phyloP scores from a whole-genome alignment of 2,888 invertebrate species.

The Troides aeacus region DNA sequence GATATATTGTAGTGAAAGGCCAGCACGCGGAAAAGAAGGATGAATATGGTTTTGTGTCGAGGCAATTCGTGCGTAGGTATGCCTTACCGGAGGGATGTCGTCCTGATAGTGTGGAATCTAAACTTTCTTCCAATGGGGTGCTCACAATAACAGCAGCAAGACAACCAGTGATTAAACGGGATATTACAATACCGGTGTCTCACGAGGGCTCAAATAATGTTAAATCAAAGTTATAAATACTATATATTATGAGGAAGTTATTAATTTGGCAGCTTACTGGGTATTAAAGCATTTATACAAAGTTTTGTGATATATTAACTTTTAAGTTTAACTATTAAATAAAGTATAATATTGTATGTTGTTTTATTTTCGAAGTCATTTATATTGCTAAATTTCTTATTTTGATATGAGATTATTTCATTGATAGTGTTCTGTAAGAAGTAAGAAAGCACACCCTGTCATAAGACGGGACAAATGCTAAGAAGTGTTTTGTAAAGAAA shows the following conservation, averaged over 20 bases:
- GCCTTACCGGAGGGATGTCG: constrained; percentile 53
- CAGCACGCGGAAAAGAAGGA: constrained; percentile 63
- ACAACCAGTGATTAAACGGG: constrained; percentile 43
- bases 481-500: no score
- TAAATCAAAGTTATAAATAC: constrained; percentile 52
- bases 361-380: not conserved
- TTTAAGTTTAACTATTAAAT: constrained; percentile 2
- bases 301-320: constrained; percentile 9
- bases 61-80: constrained; percentile 56
- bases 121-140: constrained; percentile 52
- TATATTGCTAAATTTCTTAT: no score
- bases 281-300: not conserved
- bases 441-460: no score
- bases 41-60: constrained; percentile 54
- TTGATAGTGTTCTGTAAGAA: no score
- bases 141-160: constrained; percentile 51
- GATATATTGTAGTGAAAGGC: constrained; percentile 55
- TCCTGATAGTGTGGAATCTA: constrained; percentile 51
- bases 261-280: not conserved
- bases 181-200: constrained; percentile 57
- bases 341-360: not conserved
- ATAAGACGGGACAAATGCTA: no score
- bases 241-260: not conserved
- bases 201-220: constrained; percentile 42
- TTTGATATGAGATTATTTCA: no score